A percentile compares a stretch with the other conserved stretches of the same genome.
These are phyloP conservation scores for Cyrtonyx montezumae DNA, from an alignment of 2,113 vertebrate species.

Conservation along the genomic window DNA sequence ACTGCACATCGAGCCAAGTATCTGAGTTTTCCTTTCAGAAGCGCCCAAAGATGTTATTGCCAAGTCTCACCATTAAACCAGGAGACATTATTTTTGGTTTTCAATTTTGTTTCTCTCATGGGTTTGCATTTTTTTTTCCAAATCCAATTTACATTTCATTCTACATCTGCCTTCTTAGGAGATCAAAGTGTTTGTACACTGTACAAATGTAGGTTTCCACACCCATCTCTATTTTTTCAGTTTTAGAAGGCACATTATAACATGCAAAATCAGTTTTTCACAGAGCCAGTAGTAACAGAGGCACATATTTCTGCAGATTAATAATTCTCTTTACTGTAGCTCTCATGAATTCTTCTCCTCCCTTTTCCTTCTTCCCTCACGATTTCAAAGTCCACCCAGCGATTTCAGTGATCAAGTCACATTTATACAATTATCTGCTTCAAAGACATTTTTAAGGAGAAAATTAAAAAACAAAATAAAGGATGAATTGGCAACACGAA, in stretches of 20 bases:
- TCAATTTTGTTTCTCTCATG: conserved; percentile 45
- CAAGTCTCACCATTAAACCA: conserved; percentile 34
- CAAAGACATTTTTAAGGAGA: conserved; percentile 43
- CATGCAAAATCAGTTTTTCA: conserved; percentile 50
- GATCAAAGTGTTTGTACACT: conserved; percentile 18
- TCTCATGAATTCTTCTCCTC: conserved; percentile 61
- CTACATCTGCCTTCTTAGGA: conserved; percentile 26
- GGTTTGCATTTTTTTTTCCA: conserved; percentile 52
- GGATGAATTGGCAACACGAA: background rate
- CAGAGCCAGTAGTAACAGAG: conserved; percentile 44
- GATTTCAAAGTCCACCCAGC: conserved; percentile 44
- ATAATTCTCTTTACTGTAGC: conserved; percentile 65
- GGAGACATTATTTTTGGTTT: conserved; percentile 4
- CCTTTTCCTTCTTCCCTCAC: conserved; percentile 27
- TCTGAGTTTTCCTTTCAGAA: conserved; percentile 46
- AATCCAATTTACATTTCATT: conserved; percentile 41
- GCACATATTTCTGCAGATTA: conserved; percentile 61
- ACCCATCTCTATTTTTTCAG: conserved; percentile 40
- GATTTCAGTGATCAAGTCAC: conserved; percentile 50
- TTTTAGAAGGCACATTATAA: conserved; percentile 46
- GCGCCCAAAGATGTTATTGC: conserved; percentile 11
- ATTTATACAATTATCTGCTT: conserved; percentile 53
- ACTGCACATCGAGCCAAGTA: conserved; percentile 24
- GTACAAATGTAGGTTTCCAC: conserved; percentile 51
- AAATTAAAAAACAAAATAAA: conserved; percentile 38